Evolutionary conservation across 2,797 vertebrate species (phyloP).

Genomic region (Centroberyx gerrardi): DNA sequence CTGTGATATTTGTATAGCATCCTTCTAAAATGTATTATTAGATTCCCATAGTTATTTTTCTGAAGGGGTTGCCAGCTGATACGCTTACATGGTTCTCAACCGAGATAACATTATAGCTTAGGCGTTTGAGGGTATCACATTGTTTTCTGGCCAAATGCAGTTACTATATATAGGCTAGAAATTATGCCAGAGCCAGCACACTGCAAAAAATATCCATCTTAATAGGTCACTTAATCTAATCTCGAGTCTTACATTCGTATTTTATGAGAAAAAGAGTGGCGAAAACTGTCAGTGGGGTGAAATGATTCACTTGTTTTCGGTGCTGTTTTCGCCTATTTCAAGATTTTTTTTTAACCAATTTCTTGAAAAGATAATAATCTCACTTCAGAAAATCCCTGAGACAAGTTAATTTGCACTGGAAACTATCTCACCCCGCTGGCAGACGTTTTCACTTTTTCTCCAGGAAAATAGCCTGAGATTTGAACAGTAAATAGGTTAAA

Average conservation of each 20-base stretch:
- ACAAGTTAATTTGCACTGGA: background rate
- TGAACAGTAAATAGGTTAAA: no score
- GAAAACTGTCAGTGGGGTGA: background rate
- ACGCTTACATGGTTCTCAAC: background rate
- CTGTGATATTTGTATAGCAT: background rate
- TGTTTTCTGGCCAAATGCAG: constrained; percentile 38
- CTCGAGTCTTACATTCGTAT: background rate
- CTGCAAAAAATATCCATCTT: constrained; percentile 33
- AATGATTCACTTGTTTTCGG: background rate
- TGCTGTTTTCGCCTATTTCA: constrained; percentile 1
- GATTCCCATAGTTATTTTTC: background rate
- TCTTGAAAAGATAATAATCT: background rate
- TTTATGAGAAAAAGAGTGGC: background rate
- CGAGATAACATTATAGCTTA: no score
- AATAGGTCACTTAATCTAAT: constrained; percentile 35
- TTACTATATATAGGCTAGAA: constrained; percentile 35
- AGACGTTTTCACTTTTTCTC: no score
- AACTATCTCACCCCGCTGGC: no score
- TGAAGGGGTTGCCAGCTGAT: background rate
- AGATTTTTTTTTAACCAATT: background rate
- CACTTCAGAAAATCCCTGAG: background rate
- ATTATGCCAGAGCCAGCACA: background rate
- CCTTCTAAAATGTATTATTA: background rate
- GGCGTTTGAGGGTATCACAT: constrained; percentile 16
- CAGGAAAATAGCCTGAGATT: no score